Base-by-base conservation (phyloP, 2,113 vertebrate genomes). In the Hippolais icterina region DNA sequence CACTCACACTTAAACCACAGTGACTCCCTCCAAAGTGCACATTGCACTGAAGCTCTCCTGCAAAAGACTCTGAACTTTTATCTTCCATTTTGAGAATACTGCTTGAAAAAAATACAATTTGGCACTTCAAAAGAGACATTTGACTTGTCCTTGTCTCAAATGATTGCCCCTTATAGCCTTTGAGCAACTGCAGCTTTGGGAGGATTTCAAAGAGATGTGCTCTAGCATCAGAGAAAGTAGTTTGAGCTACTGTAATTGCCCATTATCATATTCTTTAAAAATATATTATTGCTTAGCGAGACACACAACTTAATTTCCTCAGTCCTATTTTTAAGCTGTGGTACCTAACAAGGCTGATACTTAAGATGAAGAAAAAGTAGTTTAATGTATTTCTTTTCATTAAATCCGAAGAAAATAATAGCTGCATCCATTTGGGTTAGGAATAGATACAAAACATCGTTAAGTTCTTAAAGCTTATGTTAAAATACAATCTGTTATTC, bases 181-280 rank as follows among this genome's bases (percentile, higher is more conserved):
- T 76, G 28, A 92, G 92, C 78, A 82, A 88, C 44, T 31, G 83
- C 64, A 91, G 87, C 57, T 86, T 88, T 60, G 68, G 80, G 86
- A 96, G 41, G 44, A 47, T 90, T 96, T 94, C 79, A 84, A 91
- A 96, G 66, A 61, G 28, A 92, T 92, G 91, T 28, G n/a, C 21
- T 81, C 15, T 37, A 75, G 41, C 49, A 37, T 75, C 57, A 37
- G 65, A 87, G 76, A 68, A 74, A 84, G 68, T 31, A 90, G 61
- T 71, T 59, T 85, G 83, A 81, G 56, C 59, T 68, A 28, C 70
- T 66, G 29, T 33, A 83, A 83, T 70, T 71, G 33, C 25, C 53
- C 39, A 52, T 77, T 72, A 85, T 60, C 39, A 41, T 52, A 57
- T 5, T 37, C 37, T 93, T 71, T 57, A 52, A 65, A 90, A 90